Evolutionary conservation across 23 tunicate species (phyloP).

Genomic region (Trididemnum miniatum): DNA sequence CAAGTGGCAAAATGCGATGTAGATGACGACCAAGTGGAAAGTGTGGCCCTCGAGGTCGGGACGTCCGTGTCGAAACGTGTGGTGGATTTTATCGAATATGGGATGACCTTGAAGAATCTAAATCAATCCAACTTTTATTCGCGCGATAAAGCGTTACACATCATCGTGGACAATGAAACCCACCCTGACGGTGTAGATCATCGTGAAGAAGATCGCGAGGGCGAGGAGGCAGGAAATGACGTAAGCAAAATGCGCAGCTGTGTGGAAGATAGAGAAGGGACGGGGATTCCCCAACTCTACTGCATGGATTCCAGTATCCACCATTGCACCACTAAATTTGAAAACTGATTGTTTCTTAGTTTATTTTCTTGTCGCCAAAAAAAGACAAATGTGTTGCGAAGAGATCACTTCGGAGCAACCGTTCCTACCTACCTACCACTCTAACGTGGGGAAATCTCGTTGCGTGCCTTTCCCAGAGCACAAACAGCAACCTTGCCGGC

Average conservation of each 20-base stretch:
- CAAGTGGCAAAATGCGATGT: constrained; percentile 59
- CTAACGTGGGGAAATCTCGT: too few species aligned
- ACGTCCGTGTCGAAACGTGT: constrained; percentile 37
- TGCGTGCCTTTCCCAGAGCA: too few species aligned
- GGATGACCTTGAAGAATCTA: constrained; percentile 75
- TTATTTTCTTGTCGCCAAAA: too few species aligned
- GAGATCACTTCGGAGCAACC: too few species aligned
- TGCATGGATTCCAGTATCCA: too few species aligned
- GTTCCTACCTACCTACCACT: too few species aligned
- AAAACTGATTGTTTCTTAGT: too few species aligned
- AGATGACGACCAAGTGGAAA: constrained; percentile 31
- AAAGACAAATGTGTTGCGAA: too few species aligned
- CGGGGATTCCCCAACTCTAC: too few species aligned
- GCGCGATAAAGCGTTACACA: neutral
- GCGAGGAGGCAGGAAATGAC: constrained; percentile 32
- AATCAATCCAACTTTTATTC: neutral
- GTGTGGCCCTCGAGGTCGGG: constrained; percentile 43
- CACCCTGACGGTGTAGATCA: constrained; percentile 55
- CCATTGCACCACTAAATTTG: too few species aligned
- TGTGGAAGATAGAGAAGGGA: constrained; percentile 31
- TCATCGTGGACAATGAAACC: neutral
- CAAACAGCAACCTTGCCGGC: too few species aligned
- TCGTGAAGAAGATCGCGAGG: constrained; percentile 42
- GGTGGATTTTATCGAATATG: constrained; percentile 37
- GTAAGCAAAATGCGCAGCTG: constrained; percentile 46